Percentiles rank a stretch among this genome's conserved stretches.
Conservation (phyloP, 2,797 vertebrate genomes). For the Erethizon dorsatum region DNA sequence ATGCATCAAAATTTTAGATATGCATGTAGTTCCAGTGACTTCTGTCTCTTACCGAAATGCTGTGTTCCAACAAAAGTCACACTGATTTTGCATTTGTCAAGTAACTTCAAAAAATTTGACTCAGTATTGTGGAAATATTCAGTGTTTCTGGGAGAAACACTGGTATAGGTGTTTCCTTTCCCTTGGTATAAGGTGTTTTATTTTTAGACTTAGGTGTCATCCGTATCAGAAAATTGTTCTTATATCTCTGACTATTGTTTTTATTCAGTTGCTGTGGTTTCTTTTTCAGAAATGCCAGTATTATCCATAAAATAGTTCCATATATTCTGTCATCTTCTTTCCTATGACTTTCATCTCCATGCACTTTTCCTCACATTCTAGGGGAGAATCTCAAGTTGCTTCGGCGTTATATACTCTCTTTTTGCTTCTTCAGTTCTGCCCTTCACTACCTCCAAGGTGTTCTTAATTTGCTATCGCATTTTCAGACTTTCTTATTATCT, state of each 20-base stretch:
- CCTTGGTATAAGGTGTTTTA: background rate
- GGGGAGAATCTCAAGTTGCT: background rate
- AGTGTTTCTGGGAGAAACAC: conserved; percentile 1
- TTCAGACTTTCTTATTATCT: background rate
- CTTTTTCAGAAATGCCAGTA: background rate
- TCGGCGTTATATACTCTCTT: fast-evolving
- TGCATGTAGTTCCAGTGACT: background rate
- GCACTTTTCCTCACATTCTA: no score
- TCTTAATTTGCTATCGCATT: background rate
- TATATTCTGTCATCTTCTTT: background rate
- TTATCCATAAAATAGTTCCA: background rate
- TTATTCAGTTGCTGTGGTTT: background rate
- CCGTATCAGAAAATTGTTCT: background rate
- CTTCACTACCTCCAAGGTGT: background rate
- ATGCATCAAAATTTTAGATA: background rate
- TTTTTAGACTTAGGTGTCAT: background rate
- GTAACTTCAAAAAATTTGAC: background rate
- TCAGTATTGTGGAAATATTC: background rate
- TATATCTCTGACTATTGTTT: background rate
- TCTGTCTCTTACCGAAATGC: background rate
- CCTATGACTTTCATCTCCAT: no score
- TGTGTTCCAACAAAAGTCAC: background rate
- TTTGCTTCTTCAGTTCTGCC: background rate
- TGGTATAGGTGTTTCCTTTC: background rate
- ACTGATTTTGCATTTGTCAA: background rate